Base-by-base conservation (phyloP, 1,140 invertebrate genomes). In the Lepidurus couesii region DNA sequence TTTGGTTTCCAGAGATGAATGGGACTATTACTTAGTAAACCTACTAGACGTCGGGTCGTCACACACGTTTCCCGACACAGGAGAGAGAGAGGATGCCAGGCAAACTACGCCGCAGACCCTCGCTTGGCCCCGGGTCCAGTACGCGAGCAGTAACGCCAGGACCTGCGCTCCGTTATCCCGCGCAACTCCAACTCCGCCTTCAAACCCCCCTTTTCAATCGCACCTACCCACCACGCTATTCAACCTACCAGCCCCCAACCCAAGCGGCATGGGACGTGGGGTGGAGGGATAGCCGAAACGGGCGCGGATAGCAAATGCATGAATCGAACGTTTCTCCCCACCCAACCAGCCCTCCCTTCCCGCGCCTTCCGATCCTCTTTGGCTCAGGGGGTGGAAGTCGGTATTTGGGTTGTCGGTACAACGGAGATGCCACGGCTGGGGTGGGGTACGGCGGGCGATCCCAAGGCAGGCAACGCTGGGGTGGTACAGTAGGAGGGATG, bases 161-260 rank as follows among this genome's bases (percentile, higher is more conserved):
- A 65, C 53, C 53, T 65, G 53, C 53, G 53, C 53, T 65, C 53
- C 53, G 53, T 65, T 65, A 65, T 65, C 53, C 53, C 53, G 53
- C 53, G 53, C 53, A 65, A 65, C 53, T 65, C 13, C 53, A 65
- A 16, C 53, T 65, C 53, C 53, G 53, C 53, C 53, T 65, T 65
- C 53, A 21, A n/a, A 13, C 21, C 53, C 53, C 47, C 13, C 53
- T 21, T 65, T 65, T 65, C 53, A 65, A 65, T 65, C 53, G 53
- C 53, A 65, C 53, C 53, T 21, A 65, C 53, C 53, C 53, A 21
- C 4, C 34, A 4, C 34, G 34, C 34, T 34, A 34, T 4, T n/a
- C 53, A 11, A 21, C 53, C 53, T 16, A 13, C 4, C 0, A 13
- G 53, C 21, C 53, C n/a, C 0, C 13, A n/a, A 16, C n/a, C 21